Evolutionary conservation across 2,888 invertebrate species (phyloP).

Genomic region (Diabrotica balteata): DNA sequence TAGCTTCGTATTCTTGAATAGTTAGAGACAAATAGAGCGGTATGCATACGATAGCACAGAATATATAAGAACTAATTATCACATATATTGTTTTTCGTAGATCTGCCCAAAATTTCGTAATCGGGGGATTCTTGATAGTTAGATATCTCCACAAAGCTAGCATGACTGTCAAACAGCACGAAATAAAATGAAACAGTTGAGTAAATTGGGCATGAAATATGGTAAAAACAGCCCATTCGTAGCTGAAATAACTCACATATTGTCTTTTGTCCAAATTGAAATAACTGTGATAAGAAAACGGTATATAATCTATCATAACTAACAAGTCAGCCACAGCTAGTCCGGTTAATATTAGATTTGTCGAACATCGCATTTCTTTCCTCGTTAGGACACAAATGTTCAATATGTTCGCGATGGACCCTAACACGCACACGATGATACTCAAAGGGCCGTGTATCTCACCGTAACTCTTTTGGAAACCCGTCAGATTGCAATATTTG

Average conservation of each 20-base stretch:
- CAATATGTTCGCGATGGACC: conserved; percentile 87
- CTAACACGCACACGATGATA: conserved; percentile 86
- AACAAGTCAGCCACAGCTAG: conserved; percentile 92
- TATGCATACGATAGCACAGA: conserved; percentile 83
- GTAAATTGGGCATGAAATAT: conserved; percentile 90
- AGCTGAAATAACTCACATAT: conserved; percentile 66
- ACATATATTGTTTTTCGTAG: conserved; percentile 78
- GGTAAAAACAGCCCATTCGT: conserved; percentile 84
- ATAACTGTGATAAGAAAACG: conserved; percentile 84
- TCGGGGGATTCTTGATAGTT: conserved; percentile 82
- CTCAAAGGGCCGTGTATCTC: conserved; percentile 85
- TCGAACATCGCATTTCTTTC: conserved; percentile 89
- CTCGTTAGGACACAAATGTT: conserved; percentile 90
- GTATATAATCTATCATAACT: conserved; percentile 95
- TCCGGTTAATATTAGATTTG: conserved; percentile 89
- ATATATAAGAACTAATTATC: conserved; percentile 79
- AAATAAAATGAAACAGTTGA: conserved; percentile 88
- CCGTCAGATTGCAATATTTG: conserved; percentile 62
- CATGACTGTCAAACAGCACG: conserved; percentile 91
- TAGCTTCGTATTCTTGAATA: conserved; percentile 65
- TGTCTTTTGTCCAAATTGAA: conserved; percentile 67
- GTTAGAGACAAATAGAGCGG: conserved; percentile 84
- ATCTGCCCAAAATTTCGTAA: conserved; percentile 82
- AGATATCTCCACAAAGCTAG: conserved; percentile 93
- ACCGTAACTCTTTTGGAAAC: conserved; percentile 72